Base-by-base conservation (phyloP, 2,113 vertebrate species). In the Suricata suricatta region DNA sequence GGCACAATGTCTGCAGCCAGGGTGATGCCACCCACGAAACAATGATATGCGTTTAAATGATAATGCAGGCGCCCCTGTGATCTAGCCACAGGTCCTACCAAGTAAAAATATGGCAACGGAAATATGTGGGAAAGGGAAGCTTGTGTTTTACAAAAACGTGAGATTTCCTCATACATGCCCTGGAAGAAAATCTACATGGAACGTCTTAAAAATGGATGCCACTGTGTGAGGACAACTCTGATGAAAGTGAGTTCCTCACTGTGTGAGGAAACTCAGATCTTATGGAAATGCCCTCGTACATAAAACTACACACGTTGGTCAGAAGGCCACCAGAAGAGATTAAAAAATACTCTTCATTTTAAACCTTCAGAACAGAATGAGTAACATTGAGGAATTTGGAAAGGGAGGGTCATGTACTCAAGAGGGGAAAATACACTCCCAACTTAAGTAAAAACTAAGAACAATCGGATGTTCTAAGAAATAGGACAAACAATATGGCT, bases 31-130 rank as follows among this genome's bases (percentile, higher is more conserved):
- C 41, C 71, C 57, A 85, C 29, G 60, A 81, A 80, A 93, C 29
- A 95, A 31, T 66, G 77, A 68, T 64, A 31, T 79, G 81, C 17
- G 68, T 93, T 74, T 93, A 80, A 93, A 88, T 93, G 79, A 71
- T n/a, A 79, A n/a, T 96, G 52, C 60, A 77, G 6, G 66, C 76
- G 68, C 25, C 71, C 38, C 50, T 85, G 64, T 71, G 79, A 41
- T 84, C 8, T 83, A 93, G 52, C 44, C 31, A 54, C 54, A 92
- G 27, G 44, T 54, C 63, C 69, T 76, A 80, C 64, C 31, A 71
- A 85, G n/a, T 93, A 93, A 82, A 93, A 95, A 85, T 86, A 21
- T 52, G 57, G 50, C 66, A 64, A 64, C 41, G 93, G 47, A 97
- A 88, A 66, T 85, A 85, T 27, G 25, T 81, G 35, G 19, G 33